Evolutionary conservation across 1,140 invertebrate genomes (phyloP).

Genomic region (Lanistes nyassanus): DNA sequence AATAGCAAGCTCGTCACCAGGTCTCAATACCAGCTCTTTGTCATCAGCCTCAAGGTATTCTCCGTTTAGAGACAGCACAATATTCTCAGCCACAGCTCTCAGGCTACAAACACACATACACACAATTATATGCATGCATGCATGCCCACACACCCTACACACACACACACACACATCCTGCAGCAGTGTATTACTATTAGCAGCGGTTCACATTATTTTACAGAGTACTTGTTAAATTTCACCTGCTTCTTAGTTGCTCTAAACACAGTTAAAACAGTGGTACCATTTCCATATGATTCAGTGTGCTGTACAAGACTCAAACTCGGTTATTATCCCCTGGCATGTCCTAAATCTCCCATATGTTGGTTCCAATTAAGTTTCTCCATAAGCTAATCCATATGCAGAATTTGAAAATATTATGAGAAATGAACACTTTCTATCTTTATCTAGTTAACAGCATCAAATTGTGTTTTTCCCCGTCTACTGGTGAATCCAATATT

Average conservation of each 20-base stretch:
- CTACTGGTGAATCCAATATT: no score
- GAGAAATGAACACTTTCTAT: no score
- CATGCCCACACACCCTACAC: constrained; percentile 10
- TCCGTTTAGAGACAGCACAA: constrained; percentile 85
- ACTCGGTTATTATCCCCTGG: no score
- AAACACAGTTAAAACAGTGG: background rate
- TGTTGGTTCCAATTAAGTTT: no score
- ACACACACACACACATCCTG: background rate
- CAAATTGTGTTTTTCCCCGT: no score
- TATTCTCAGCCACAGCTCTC: constrained; percentile 72
- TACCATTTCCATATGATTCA: no score
- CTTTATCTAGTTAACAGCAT: no score
- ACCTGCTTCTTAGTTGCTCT: background rate
- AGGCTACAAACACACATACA: background rate
- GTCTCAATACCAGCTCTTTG: constrained; percentile 71
- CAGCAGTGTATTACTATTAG: background rate
- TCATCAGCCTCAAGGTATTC: constrained; percentile 72
- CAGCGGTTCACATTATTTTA: background rate
- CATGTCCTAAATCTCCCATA: no score
- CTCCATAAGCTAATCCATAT: no score
- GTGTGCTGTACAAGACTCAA: no score
- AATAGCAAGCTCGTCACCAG: constrained; percentile 82
- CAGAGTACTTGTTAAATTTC: background rate
- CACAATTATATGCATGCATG: background rate
- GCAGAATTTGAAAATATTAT: no score